Evolutionary conservation across 2,113 vertebrate species (phyloP), one percentile per base, ranked within the genome.

Genomic region (Triplophysa rosa): DNA sequence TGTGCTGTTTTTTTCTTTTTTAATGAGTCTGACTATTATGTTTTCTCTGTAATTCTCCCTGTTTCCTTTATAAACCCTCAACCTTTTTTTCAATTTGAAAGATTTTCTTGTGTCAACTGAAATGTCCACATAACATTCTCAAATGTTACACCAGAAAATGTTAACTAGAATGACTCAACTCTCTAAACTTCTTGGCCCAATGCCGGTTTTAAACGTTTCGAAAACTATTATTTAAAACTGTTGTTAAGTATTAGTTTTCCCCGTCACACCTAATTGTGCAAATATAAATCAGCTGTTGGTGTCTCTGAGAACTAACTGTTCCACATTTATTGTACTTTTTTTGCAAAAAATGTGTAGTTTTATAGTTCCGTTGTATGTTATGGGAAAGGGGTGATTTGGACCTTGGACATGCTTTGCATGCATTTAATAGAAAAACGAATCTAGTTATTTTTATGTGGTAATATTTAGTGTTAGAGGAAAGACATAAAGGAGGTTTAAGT

Each of bases 251-350:
- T 17, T 9, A 24, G 10, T 2, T 14, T 52, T 40, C 61, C 24
- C 21, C 9, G 1, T 33, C 8, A 42, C 23, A 16, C 10, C 8
- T 21, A 58, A 65, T 21, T 52, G 23, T 61, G 13, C 40, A 63
- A 26, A 47, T 74, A 3, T 62, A 62, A 74, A 11, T 47, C 71
- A 63, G 58, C 37, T 74, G 37, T 62, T 37, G 37, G 16, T 42
- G 42, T 62, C 16, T 21, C 17, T 58, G 14, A 29, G 4, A 16
- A 49, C 45, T 59, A 42, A 73, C 14, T 73, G n/a, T 42, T 58
- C 19, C 29, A 58, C 1, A 42, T 16, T 59, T 16, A 17, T 59
- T 21, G 52, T 58, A 37, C 26, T 59, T 59, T 56, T 58, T 58
- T 58, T 10, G 19, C 54, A 21, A 6, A 58, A 21, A 58, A 56